Base-by-base conservation (phyloP, 2,797 vertebrate genomes). In the Poeciliopsis paucimaculata region DNA sequence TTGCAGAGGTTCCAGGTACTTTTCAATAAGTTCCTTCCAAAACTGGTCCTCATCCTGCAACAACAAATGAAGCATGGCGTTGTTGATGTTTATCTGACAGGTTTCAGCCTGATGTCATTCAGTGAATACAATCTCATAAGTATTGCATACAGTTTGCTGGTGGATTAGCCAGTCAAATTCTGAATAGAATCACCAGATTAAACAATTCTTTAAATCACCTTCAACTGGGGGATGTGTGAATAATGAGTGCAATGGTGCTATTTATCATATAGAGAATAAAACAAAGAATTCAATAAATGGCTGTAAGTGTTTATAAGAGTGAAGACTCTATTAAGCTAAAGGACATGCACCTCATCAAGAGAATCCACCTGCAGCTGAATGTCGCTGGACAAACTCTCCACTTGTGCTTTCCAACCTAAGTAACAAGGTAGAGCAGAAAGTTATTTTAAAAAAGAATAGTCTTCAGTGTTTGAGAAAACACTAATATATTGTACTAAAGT, bases 1-100 rank as follows among this genome's bases (percentile, higher is more conserved):
- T 5, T 73, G 72, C 34, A 95, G 84, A 77, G 95, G 95, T 72
- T 94, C 55, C 47, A 95, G 90, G 81, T 94, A 95, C 16, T 47
- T 79, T 11, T 76, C 77, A 76, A 84, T 88, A 43, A 95, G 84
- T 0, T 93, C 88, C 4, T 0, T 79, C 82, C 89, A 95, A 81
- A 95, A 95, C 0, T 81, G 0, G 0, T 23, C 26, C 81, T 95
- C 95, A 0, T 93, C 86, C 94, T 95, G 70, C 75, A 77, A 16
- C 26, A 45, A 45, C 26, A 66, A 39, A 20, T 66, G 7, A 70
- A 26, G 10, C 0, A 70, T 43, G 26, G 1, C 51, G 26, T 53
- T 26, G 51, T 53, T 71, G 43, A 71, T 4, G 15, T 71, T 34
- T 43, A n/a, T 2, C 23, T n/a, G 5, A 26, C 11, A n/a, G 66